These are phyloP conservation scores for Atherinosoma microstoma DNA, from an alignment of 2,797 vertebrate species.

Conservation along the genomic window DNA sequence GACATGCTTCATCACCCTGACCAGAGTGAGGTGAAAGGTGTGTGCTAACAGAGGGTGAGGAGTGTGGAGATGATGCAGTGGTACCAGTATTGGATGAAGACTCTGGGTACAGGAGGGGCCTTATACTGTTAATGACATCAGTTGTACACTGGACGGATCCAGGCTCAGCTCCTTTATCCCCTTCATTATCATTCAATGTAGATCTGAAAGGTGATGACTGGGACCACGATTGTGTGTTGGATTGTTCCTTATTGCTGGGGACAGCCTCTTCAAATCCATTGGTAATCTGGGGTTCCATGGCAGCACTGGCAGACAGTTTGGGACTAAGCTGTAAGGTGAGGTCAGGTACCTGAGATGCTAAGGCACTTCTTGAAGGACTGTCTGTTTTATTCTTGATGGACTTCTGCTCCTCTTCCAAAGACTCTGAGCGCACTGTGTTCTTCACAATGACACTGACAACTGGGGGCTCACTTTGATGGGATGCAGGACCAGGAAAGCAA, in stretches of 20 bases:
- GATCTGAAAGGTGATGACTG: conserved; percentile 60
- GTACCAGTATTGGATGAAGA: conserved; percentile 15
- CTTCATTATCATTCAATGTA: conserved; percentile 46
- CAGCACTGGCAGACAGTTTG: conserved; percentile 42
- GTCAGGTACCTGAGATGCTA: conserved; percentile 53
- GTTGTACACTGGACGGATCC: conserved; percentile 25
- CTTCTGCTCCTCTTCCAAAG: conserved; percentile 58
- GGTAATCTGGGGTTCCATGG: conserved; percentile 72
- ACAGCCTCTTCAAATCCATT: conserved; percentile 86
- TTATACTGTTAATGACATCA: conserved; percentile 63
- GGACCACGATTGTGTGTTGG: conserved; percentile 65
- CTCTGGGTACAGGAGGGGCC: conserved; percentile 62
- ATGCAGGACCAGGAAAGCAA: conserved; percentile 55
- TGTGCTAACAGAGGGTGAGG: conserved; percentile 42
- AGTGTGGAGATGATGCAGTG: conserved; percentile 25
- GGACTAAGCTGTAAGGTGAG: conserved; percentile 49
- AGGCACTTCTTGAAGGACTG: conserved; percentile 40
- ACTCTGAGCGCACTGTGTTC: conserved; percentile 89
- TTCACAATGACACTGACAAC: conserved; percentile 97
- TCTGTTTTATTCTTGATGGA: conserved; percentile 25
- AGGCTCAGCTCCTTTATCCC: conserved; percentile 25
- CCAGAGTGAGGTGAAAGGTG: conserved; percentile 43
- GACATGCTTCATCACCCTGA: conserved; percentile 47
- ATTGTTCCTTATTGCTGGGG: conserved; percentile 1
- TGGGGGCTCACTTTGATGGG: conserved; percentile 80